Base-by-base conservation (phyloP, 2,113 vertebrate species). In the Cygnus atratus region DNA sequence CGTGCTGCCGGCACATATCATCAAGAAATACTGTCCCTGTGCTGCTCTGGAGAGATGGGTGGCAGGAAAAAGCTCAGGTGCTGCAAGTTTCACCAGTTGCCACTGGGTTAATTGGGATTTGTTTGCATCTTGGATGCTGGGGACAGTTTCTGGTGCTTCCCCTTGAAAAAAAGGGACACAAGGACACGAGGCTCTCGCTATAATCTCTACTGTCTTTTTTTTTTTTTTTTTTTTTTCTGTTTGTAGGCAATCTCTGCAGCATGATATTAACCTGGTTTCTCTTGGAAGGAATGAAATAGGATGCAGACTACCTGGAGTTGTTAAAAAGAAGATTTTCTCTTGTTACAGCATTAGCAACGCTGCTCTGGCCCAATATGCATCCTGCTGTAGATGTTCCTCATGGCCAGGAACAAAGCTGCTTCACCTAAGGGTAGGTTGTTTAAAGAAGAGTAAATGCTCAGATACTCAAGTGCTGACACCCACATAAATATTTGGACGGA, bases 401-500 rank as follows among this genome's bases (percentile, higher is more conserved):
- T 5, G 68, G 72, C 25, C 73, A 37, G 77, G 68, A 63, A 39
- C n/a, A 62, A 58, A 78, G 21, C 70, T 74, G 35, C 90, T 92
- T 68, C 62, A 50, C 62, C 57, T n/a, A 7, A 71, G 37, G 17
- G 41, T 29, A 46, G 29, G 57, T 8, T 92, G 57, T 76, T 92
- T 65, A 76, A 73, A 85, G 54, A 11, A 43, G 82, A 44, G 4
- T 7, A 52, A 83, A 83, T 61, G 13, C 12, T 90, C 62, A 58
- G 54, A 63, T 52, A 7, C 54, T 68, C 37, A 18, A 39, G 63
- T 46, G 48, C 15, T 73, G 90, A 78, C 71, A 89, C 46, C 59
- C 48, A 37, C 48, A 54, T 52, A 86, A 89, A 89, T 82, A 82
- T 82, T 89, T 92, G 81, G 81, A 86, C 22, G 82, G 35, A 43